Evolutionary conservation across 2,113 vertebrate species (phyloP), one percentile per base, ranked within the genome.

Genomic region (Lasiurus cinereus): DNA sequence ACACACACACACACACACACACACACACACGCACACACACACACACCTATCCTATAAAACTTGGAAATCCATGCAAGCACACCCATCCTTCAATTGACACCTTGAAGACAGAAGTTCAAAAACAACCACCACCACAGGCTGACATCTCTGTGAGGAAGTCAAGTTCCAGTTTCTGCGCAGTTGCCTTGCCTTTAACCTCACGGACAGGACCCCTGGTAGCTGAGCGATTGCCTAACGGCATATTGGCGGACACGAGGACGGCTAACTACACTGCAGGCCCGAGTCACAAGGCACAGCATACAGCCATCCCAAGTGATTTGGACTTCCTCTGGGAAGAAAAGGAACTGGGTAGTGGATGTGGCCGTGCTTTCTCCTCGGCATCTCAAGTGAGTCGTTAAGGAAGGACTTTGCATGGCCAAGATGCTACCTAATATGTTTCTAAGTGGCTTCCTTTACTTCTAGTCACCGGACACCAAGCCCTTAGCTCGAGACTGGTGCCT

Each of bases 371-470:
- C 56, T 50, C 29, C 59, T 43, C 46, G 46, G 3, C 67, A 21
- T 86, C 39, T 95, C 22, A 12, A 66, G 27, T 46, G 64, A 93
- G 27, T 89, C 79, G 86, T 93, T 91, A 88, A 94, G 85, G 84
- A 94, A 88, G 31, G 48, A 88, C 79, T 91, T 94, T 83, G 0
- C 15, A 48, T 39, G 95, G 95, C 94, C 89, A 96, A 89, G 33
- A 85, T 86, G 90, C 93, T 78, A 91, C 85, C 96, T 93, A 79
- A 62, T 36, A 94, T 85, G 92, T 96, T 48, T 70, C 69, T 95
- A 94, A 94, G 94, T 93, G 91, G 86, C 89, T 94, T 96, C 88
- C 92, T 85, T 96, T 79, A 74, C 56, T 88, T 94, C 64, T 92
- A 93, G 78, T 83, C 74, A 86, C 79, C 0, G 1, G 93, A 93